Conservation (phyloP, 2,113 vertebrate genomes). For the Corvus moneduloides region DNA sequence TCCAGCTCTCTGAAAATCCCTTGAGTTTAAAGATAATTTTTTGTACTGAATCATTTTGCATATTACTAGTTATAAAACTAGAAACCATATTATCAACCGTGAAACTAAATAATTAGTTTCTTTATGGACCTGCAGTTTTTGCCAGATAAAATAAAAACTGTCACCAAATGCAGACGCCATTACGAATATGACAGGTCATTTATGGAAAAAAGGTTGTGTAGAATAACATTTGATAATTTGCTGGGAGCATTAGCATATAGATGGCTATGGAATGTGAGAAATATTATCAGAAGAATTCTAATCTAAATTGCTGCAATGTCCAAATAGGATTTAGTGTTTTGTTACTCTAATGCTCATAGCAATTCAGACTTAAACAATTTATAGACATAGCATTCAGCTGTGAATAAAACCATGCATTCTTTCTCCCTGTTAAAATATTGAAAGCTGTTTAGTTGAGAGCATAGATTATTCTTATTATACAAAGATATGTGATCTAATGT, state of each 20-base stretch:
- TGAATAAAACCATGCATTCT: background rate
- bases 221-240: slow-evolving; percentile 75
- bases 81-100: slow-evolving; percentile 70
- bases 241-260: slow-evolving; percentile 77
- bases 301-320: slow-evolving; percentile 59
- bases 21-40: slow-evolving; percentile 8
- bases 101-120: slow-evolving; percentile 75
- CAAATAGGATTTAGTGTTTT: slow-evolving; percentile 61
- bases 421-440: slow-evolving; percentile 12
- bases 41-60: slow-evolving; percentile 48
- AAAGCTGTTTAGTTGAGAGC: background rate
- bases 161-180: slow-evolving; percentile 60
- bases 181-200: slow-evolving; percentile 74
- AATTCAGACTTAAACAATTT: slow-evolving; percentile 51
- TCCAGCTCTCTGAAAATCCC: background rate
- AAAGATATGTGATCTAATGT: background rate
- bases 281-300: slow-evolving; percentile 69
- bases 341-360: slow-evolving; percentile 19
- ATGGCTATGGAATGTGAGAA: slow-evolving; percentile 68
- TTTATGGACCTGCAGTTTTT: slow-evolving; percentile 69
- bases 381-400: slow-evolving; percentile 8
- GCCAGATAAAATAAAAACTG: slow-evolving; percentile 71
- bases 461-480: slow-evolving; percentile 20
- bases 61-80: slow-evolving; percentile 64
- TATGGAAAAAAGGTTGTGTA: slow-evolving; percentile 63